These are phyloP conservation scores for Laterallus jamaicensis DNA, from an alignment of 2,113 vertebrate species.

Conservation along the genomic window DNA sequence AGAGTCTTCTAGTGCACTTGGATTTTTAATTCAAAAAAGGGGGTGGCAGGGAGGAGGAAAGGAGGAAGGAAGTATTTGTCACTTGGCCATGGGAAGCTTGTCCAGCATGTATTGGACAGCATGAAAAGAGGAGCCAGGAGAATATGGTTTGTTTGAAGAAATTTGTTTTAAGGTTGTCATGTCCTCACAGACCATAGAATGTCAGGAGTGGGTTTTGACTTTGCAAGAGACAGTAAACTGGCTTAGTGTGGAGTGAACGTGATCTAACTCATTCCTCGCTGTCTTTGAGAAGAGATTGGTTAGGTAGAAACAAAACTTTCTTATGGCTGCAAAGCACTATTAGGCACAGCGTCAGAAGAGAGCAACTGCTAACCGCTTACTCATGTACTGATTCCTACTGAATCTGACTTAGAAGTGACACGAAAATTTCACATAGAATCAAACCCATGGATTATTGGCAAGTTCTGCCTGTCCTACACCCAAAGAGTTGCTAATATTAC, in stretches of 20 bases:
- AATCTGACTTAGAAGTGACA: neutral
- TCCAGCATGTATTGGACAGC: neutral
- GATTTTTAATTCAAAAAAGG: neutral
- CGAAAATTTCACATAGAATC: neutral
- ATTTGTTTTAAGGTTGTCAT: neutral
- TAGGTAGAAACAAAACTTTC: neutral
- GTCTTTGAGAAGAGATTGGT: neutral
- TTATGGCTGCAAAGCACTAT: neutral
- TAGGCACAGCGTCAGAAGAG: neutral
- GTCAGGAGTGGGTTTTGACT: neutral
- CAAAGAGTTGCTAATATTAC: neutral
- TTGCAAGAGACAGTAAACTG: neutral
- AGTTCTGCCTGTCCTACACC: neutral
- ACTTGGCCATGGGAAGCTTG: neutral
- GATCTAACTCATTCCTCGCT: neutral
- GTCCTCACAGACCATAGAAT: neutral
- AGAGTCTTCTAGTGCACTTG: neutral
- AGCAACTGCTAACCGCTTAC: neutral
- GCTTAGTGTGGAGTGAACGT: neutral
- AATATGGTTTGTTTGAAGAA: neutral
- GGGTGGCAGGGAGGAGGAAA: too few relatives aligned
- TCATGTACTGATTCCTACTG: neutral
- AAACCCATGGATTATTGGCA: neutral
- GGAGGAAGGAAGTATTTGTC: neutral
- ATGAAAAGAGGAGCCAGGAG: neutral